Base-by-base conservation (phyloP, 2,113 vertebrate species). In the Spilogale gracilis region DNA sequence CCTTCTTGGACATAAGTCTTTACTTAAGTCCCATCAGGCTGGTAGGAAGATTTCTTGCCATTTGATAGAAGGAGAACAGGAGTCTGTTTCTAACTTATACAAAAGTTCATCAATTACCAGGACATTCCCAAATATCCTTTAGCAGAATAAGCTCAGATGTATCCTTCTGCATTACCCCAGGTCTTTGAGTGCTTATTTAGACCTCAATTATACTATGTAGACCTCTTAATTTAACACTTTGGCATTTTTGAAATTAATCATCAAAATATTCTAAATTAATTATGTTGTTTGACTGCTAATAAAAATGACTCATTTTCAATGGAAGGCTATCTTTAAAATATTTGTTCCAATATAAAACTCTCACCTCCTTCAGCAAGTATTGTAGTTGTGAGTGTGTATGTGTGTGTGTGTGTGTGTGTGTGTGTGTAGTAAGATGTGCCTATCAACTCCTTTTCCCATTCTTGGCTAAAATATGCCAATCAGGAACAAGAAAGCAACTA, bases 241-340 rank as follows among this genome's bases (percentile, higher is more conserved):
- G 86, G 45, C 54, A 89, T 84, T 83, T 93, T 60, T 95, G 86
- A 95, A 94, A 86, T 9, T 71, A 91, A 94, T 63, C 43, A 69
- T 92, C 25, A 54, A 93, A 73, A 38, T 76, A 93, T 91, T 95
- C 91, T 94, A 82, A 96, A 87, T 95, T 94, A 96, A 94, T 92
- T 73, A 67, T 76, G 54, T 30, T 85, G 43, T 80, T 89, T 92
- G 60, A 83, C 45, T 90, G 17, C 82, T 97, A 95, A 89, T 84
- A 65, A 93, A 92, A 90, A 91, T 60, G 27, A 54, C 50, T 54
- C 60, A 61, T 96, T 96, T 94, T 94, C 65, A 76, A 4, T 82
- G 50, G 25, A 91, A 83, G 9, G 17, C 14, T 89, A 2, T 86
- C 82, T 97, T 82, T 74, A 94, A 95, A 97, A 73, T 80, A 94